A percentile compares a stretch with the other conserved stretches of the same genome.
phyloP scores from a whole-genome alignment of 2,888 invertebrate genomes.

The Mythimna albipuncta region DNA sequence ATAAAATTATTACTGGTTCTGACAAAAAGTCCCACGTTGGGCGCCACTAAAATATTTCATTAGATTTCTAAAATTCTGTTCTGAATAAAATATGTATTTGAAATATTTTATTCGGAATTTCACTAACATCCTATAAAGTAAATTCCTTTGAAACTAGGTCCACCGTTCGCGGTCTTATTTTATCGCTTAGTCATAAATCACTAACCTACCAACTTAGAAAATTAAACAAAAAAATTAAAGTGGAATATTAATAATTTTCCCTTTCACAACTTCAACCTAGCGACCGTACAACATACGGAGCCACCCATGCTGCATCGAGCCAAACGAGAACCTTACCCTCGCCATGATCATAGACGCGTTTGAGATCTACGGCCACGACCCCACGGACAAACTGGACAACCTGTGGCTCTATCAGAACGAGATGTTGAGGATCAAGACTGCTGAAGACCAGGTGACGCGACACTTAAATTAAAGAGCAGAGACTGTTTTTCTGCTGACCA shows the following conservation, averaged over 20 bases:
- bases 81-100: neutral
- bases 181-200: neutral
- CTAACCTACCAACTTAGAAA: neutral
- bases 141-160: neutral
- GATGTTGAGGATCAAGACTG: conserved; percentile 85
- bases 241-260: neutral
- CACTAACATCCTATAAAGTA: neutral
- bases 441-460: conserved; percentile 83
- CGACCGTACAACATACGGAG: conserved; percentile 82
- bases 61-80: neutral
- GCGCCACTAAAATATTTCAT: neutral
- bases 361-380: conserved; percentile 88
- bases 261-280: conserved; percentile 61
- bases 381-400: conserved; percentile 86
- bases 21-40: neutral
- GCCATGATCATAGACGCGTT: conserved; percentile 89
- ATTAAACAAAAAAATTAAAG: neutral
- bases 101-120: neutral
- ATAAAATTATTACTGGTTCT: neutral
- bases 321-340: conserved; percentile 83
- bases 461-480: neutral
- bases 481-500: too few relatives aligned
- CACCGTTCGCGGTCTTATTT: neutral
- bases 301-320: conserved; percentile 84
- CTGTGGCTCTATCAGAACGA: conserved; percentile 86